Percentiles rank a stretch among this genome's conserved stretches.
Conservation (phyloP, 2,888 invertebrate species). For the Volucella zonaria region DNA sequence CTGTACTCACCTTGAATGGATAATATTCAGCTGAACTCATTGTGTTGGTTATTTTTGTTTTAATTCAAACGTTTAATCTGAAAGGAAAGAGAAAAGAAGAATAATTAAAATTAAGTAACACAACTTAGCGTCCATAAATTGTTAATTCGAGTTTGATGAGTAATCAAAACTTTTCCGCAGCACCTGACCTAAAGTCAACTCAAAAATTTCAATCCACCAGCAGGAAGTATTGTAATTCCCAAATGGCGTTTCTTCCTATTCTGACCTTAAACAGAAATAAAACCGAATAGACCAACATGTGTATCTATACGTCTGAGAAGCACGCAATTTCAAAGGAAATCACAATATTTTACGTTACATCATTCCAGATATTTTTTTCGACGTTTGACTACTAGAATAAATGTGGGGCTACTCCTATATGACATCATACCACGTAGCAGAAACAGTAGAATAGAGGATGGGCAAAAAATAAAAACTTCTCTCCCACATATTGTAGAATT, state of each 20-base stretch:
- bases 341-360: constrained; percentile 55
- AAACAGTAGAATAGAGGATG: not conserved
- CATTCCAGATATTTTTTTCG: constrained; percentile 21
- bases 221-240: not conserved
- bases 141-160: constrained; percentile 16
- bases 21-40: constrained; percentile 93
- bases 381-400: constrained; percentile 7
- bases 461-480: constrained; percentile 19
- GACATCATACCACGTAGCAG: constrained; percentile 62
- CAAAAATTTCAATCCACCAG: constrained; percentile 2
- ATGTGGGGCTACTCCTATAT: constrained; percentile 45
- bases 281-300: too few relatives aligned
- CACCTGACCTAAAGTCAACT: not conserved
- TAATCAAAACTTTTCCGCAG: constrained; percentile 6
- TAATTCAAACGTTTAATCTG: constrained; percentile 62
- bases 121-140: constrained; percentile 4
- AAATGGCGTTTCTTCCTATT: constrained; percentile 6
- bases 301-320: not conserved
- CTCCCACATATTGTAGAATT: constrained; percentile 58
- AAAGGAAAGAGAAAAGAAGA: constrained; percentile 51
- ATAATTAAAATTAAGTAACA: constrained; percentile 23
- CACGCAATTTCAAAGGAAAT: constrained; percentile 27
- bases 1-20: constrained; percentile 89
- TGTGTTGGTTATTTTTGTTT: constrained; percentile 80
- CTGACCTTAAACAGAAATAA: not conserved